Evolutionary conservation across 2,113 vertebrate species (phyloP).

Genomic region (Dipodomys ordii): DNA sequence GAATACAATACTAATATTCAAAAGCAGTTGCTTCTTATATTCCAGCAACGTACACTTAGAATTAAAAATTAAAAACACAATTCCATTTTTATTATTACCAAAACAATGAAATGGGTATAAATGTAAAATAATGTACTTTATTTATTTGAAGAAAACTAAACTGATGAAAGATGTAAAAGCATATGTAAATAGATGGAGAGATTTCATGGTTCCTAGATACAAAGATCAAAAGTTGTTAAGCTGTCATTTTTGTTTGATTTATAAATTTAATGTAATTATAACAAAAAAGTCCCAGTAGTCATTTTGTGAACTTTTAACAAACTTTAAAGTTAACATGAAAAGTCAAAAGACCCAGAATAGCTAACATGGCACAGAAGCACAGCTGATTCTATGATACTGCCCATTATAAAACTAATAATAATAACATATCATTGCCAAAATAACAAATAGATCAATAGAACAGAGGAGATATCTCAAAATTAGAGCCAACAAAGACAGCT

Average conservation of each 20-base stretch:
- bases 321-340: not conserved
- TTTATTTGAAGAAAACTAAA: not conserved
- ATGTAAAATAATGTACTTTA: not conserved
- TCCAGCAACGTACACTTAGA: not conserved
- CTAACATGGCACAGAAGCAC: too few relatives aligned
- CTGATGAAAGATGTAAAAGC: not conserved
- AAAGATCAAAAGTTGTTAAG: not conserved
- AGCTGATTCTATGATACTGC: too few relatives aligned
- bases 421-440: too few relatives aligned
- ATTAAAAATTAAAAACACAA: not conserved
- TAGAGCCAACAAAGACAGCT: not conserved
- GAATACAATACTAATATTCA: not conserved
- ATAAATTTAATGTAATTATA: not conserved
- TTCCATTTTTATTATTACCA: not conserved
- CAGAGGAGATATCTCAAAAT: not conserved
- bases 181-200: not conserved
- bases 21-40: not conserved
- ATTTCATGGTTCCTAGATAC: not conserved
- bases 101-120: not conserved
- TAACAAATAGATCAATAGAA: not conserved
- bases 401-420: not conserved
- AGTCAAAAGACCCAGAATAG: not conserved
- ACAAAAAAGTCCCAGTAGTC: not conserved
- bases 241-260: not conserved
- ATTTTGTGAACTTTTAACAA: not conserved